Evolutionary conservation across 1,140 invertebrate genomes (phyloP).

Genomic region (Trachymyrmex septentrionalis): DNA sequence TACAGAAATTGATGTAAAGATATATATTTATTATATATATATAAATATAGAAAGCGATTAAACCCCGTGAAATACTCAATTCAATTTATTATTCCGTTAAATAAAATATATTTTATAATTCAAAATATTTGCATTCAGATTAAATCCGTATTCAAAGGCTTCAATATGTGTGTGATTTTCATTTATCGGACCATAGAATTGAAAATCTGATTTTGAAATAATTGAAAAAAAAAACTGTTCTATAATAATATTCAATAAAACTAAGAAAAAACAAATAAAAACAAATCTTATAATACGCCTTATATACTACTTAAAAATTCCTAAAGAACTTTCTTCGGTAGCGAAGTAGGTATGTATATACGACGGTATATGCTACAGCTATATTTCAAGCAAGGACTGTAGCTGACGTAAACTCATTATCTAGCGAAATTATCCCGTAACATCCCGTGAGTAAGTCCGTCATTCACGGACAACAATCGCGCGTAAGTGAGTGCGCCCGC

Average conservation of each 20-base stretch:
- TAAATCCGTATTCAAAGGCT: too few species aligned
- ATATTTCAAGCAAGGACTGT: slow-evolving; percentile 17
- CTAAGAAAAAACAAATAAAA: not conserved
- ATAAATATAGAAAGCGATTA: too few species aligned
- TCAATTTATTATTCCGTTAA: too few species aligned
- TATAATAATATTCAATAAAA: not conserved
- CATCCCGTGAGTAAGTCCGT: slow-evolving; percentile 46
- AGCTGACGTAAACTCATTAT: slow-evolving; percentile 47
- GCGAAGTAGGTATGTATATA: not conserved
- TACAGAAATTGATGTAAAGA: too few species aligned
- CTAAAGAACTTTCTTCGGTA: not conserved
- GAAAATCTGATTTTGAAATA: too few species aligned
- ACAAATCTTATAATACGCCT: not conserved
- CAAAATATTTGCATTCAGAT: too few species aligned
- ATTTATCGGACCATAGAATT: too few species aligned
- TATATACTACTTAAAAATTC: not conserved
- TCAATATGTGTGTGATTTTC: too few species aligned
- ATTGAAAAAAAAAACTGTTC: too few species aligned
- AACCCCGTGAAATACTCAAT: too few species aligned
- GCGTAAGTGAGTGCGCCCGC: slow-evolving; percentile 22
- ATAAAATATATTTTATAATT: too few species aligned
- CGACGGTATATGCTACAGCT: not conserved
- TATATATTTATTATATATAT: not conserved
- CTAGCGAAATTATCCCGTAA: slow-evolving; percentile 48
- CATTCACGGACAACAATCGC: slow-evolving; percentile 53